phyloP scores from a whole-genome alignment of 1,140 invertebrate species.

The Eulimnadia texana region DNA sequence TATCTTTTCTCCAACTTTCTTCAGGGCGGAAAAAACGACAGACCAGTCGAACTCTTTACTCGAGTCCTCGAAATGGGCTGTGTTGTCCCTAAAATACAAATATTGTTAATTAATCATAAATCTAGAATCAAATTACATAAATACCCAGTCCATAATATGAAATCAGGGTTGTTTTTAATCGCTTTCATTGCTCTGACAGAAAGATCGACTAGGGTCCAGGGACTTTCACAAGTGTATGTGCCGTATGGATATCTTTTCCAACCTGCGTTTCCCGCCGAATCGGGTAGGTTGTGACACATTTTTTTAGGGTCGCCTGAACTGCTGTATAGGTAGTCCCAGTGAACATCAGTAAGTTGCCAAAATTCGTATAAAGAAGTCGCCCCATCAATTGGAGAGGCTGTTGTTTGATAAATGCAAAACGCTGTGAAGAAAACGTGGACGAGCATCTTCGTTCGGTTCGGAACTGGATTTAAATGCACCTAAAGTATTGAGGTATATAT shows the following conservation, averaged over 20 bases:
- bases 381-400: no score
- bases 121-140: slow-evolving; percentile 21
- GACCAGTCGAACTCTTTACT: slow-evolving; percentile 20
- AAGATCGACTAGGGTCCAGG: slow-evolving; percentile 67
- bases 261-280: background rate
- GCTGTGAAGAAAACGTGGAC: no score
- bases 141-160: slow-evolving; percentile 86
- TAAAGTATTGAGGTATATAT: no score
- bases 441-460: no score
- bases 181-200: slow-evolving; percentile 65
- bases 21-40: slow-evolving; percentile 23
- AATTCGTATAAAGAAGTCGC: no score
- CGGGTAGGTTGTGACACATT: slow-evolving; percentile 7
- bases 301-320: slow-evolving; percentile 42
- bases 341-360: slow-evolving; percentile 83
- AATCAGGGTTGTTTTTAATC: slow-evolving; percentile 55
- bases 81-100: slow-evolving; percentile 27
- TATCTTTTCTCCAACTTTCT: slow-evolving; percentile 27
- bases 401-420: background rate
- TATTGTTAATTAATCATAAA: background rate
- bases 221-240: slow-evolving; percentile 74
- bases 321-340: slow-evolving; percentile 67
- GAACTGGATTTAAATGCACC: no score
- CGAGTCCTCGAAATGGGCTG: slow-evolving; percentile 26
- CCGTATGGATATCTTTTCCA: slow-evolving; percentile 31